A percentile compares a stretch with the other conserved stretches of the same genome.
phyloP scores from a whole-genome alignment of 2,113 vertebrate species.

The Toxotes chatareus region DNA sequence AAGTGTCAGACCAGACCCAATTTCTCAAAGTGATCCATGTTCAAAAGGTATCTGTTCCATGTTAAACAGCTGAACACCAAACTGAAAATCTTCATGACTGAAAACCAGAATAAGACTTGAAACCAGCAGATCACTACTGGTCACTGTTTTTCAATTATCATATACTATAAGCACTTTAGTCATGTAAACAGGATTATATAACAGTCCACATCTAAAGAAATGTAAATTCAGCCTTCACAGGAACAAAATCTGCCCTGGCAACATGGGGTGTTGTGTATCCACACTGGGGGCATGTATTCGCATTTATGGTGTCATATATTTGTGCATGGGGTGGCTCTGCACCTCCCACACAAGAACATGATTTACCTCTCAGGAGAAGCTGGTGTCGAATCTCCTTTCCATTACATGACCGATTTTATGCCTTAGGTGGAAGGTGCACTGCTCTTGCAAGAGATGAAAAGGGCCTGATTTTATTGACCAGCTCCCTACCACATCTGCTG shows the following conservation, averaged over 20 bases:
- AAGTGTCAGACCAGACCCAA: too few species aligned
- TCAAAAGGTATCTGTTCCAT: too few species aligned
- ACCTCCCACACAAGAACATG: constrained; percentile 43
- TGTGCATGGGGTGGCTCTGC: background rate
- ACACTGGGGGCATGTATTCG: background rate
- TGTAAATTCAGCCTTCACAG: background rate
- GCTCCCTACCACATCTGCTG: constrained; percentile 14
- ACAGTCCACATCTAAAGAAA: background rate
- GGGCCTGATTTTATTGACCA: constrained; percentile 30
- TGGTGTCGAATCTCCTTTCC: constrained; percentile 20
- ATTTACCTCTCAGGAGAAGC: constrained; percentile 37
- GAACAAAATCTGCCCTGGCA: background rate
- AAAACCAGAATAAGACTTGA: too few species aligned
- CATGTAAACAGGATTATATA: background rate
- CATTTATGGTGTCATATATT: constrained; percentile 25
- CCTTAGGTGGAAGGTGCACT: constrained; percentile 26
- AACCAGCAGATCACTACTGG: background rate
- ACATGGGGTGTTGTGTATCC: background rate
- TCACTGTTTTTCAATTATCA: background rate
- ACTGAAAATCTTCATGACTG: too few species aligned
- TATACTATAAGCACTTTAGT: too few species aligned
- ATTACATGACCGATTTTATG: constrained; percentile 16
- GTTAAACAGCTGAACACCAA: too few species aligned
- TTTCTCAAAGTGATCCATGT: too few species aligned
- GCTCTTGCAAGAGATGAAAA: constrained; percentile 45